Conservation (phyloP, 2,113 vertebrate genomes). For the Actenoides hombroni region DNA sequence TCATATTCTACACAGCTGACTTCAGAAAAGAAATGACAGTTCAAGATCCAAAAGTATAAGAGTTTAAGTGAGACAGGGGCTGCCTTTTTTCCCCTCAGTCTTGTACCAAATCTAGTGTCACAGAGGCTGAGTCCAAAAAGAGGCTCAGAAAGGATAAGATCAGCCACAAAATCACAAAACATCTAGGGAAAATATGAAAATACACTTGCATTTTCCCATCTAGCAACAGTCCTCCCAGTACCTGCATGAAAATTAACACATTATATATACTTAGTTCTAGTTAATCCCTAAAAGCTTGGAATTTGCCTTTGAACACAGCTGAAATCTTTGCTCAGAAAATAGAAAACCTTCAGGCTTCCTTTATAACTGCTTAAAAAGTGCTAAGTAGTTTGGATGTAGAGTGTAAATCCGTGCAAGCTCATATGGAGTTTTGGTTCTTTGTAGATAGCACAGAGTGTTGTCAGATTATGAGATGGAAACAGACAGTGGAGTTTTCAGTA, state of each 20-base stretch:
- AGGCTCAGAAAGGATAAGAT: background rate
- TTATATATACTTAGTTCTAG: background rate
- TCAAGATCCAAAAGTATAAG: background rate
- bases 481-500: slow-evolving; percentile 30
- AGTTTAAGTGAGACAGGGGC: background rate
- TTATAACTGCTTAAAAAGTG: background rate
- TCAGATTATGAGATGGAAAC: slow-evolving; percentile 20
- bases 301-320: background rate
- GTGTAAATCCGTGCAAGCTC: background rate
- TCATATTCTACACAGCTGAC: background rate
- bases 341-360: background rate
- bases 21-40: background rate
- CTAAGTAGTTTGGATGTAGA: background rate
- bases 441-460: slow-evolving; percentile 6
- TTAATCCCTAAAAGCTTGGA: background rate
- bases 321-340: background rate
- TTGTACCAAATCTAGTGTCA: background rate
- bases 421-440: slow-evolving; percentile 6
- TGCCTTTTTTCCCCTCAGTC: background rate
- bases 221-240: background rate
- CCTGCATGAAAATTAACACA: background rate
- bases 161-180: background rate
- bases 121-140: background rate
- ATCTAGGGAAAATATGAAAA: background rate
- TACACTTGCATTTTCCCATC: background rate